A percentile compares a stretch with the other conserved stretches of the same genome.
Evolutionary conservation across 92 coral and sea anemone genomes (phyloP).

Genomic region (Scolanthus callimorphus): DNA sequence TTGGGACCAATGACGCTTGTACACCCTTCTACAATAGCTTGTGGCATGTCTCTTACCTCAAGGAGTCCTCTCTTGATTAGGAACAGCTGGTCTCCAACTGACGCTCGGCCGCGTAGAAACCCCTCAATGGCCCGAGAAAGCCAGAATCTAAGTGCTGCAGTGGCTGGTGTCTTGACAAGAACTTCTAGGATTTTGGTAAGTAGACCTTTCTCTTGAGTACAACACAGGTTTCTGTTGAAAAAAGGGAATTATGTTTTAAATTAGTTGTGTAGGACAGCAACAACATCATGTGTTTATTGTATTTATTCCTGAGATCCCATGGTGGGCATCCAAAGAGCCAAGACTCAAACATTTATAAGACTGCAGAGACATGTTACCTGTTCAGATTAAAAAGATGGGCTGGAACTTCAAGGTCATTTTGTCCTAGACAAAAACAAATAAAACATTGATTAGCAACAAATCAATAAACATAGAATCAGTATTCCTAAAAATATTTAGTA

Average conservation of each 20-base stretch:
- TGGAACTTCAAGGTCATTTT: conserved; percentile 79
- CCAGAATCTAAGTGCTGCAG: conserved; percentile 95
- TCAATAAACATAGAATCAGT: not conserved
- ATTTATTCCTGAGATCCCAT: too few species aligned
- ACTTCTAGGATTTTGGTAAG: conserved; percentile 83
- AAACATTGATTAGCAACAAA: not conserved
- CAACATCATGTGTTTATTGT: too few species aligned
- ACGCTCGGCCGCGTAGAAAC: conserved; percentile 92
- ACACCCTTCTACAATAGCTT: too few species aligned
- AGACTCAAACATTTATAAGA: too few species aligned
- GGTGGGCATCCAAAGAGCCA: too few species aligned
- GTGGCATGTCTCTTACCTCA: conserved; percentile 40
- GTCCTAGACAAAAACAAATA: conserved; percentile 43
- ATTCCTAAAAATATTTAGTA: not conserved
- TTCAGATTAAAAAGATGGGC: conserved; percentile 44
- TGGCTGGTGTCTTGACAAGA: conserved; percentile 64
- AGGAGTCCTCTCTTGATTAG: conserved; percentile 94
- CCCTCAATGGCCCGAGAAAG: conserved; percentile 98
- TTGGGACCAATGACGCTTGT: too few species aligned
- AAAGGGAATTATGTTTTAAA: too few species aligned
- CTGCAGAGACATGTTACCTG: too few species aligned
- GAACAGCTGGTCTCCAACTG: conserved; percentile 91
- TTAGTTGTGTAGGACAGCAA: too few species aligned
- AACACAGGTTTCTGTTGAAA: conserved; percentile 53
- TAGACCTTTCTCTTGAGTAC: conserved; percentile 88